Evolutionary conservation across 2,888 invertebrate species (phyloP), one percentile per base, ranked within the genome.

Genomic region (Aplocera efformata): DNA sequence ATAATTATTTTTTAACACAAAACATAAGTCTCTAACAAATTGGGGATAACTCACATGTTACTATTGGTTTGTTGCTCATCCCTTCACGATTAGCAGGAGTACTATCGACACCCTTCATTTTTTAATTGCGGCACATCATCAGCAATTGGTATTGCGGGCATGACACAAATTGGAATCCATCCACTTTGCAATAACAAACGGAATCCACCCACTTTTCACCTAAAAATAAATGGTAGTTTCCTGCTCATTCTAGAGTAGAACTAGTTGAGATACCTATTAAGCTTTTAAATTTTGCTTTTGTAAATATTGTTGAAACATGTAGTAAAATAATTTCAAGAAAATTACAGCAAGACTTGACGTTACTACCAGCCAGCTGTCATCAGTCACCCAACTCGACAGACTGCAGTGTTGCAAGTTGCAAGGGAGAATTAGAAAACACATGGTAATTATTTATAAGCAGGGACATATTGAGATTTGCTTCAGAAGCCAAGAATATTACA

Each of bases 11-110:
- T 34, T n/a, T 25, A 13, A 32, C 30, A 29, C 31, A 21, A 13
- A 25, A 21, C 3, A 10, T 45, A 6, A 28, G 10, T 26, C 21
- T 17, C 4, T 1, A 23, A 29, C 6, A 22, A 24, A 26, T n/a
- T 10, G 21, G 22, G 23, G 9, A 25, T 25, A 30, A 90, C 92
- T 89, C 89, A 93, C 94, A 94, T 83, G 94, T 93, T 78, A 94
- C 89, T 63, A 93, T 91, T 44, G 94, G 93, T 81, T 92, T 92
- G 69, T 91, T 90, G 75, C 92, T 92, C 90, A 92, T 91, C 72
- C 89, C 86, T 81, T 88, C 88, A 58, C 79, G 83, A 68, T 88
- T 73, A 57, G 74, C 70, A 68, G 69, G 58, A 63, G 75, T 73
- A 68, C 71, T 85, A 82, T 88, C 84, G 75, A 88, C 85, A 68